These are phyloP conservation scores for Hyaena hyaena DNA, from an alignment of 2,113 vertebrate species.

Conservation along the genomic window DNA sequence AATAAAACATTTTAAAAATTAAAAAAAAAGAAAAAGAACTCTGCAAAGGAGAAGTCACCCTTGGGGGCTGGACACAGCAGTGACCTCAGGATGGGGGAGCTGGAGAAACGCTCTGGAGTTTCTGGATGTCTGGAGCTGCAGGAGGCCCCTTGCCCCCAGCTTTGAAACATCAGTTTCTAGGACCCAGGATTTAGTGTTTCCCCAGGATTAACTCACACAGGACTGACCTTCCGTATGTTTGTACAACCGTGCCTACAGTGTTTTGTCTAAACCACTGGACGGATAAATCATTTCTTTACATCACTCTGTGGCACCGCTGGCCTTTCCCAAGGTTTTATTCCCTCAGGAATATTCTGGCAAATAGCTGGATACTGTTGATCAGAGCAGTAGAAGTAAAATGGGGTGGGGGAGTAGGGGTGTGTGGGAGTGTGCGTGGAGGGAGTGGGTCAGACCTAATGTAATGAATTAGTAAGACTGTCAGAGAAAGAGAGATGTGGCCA, in stretches of 20 bases:
- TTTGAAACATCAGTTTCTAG: neutral
- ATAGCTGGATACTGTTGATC: neutral
- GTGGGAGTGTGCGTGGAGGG: fast-evolving
- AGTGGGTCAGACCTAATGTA: neutral
- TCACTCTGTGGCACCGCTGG: neutral
- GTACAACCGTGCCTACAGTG: neutral
- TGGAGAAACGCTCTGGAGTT: neutral
- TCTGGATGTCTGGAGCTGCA: neutral
- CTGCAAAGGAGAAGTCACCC: too few species aligned
- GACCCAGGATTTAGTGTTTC: too few species aligned
- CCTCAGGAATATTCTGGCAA: neutral
- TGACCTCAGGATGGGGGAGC: too few species aligned
- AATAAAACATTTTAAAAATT: too few species aligned
- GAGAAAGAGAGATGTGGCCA: neutral
- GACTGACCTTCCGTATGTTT: neutral
- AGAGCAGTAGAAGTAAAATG: neutral
- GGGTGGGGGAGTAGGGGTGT: neutral
- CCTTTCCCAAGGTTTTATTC: neutral
- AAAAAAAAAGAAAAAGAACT: neutral
- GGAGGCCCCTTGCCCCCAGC: neutral
- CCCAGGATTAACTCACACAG: neutral
- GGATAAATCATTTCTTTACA: neutral
- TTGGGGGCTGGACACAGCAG: too few species aligned
- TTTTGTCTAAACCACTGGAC: neutral
- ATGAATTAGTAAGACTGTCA: too few species aligned